A percentile compares a stretch with the other conserved stretches of the same genome.
phyloP scores from a whole-genome alignment of 2,888 invertebrate genomes.

The Scaptomyza tumidula region DNA sequence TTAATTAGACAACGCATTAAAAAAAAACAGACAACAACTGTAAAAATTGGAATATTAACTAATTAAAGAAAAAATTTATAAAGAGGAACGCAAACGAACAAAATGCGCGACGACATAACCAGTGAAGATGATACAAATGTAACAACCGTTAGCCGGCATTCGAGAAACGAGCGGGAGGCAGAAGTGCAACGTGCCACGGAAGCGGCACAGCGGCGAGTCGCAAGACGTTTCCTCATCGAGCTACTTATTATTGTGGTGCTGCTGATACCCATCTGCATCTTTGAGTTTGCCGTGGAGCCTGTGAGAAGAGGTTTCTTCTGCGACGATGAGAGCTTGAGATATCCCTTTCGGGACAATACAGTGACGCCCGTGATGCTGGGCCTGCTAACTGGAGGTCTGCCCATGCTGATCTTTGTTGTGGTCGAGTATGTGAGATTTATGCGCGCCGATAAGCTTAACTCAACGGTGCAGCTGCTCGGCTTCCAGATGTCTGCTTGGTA shows the following conservation, averaged over 20 bases:
- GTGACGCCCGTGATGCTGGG: conserved; percentile 66
- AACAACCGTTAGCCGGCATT: neutral
- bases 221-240: conserved; percentile 66
- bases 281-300: conserved; percentile 75
- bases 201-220: conserved; percentile 45
- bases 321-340: conserved; percentile 75
- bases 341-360: conserved; percentile 75
- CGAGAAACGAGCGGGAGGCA: neutral
- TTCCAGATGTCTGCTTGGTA: conserved; percentile 63
- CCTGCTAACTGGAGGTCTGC: conserved; percentile 53
- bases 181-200: conserved; percentile 10
- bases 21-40: conserved; percentile 28
- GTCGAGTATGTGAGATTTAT: conserved; percentile 69
- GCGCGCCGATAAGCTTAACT: conserved; percentile 43
- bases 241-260: conserved; percentile 68
- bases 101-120: conserved; percentile 58
- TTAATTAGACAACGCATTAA: conserved; percentile 49
- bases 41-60: conserved; percentile 70
- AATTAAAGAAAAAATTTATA: conserved; percentile 47
- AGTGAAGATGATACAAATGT: conserved; percentile 44
- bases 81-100: conserved; percentile 7
- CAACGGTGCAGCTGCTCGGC: conserved; percentile 54
- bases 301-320: conserved; percentile 79
- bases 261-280: conserved; percentile 69
- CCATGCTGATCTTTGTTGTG: conserved; percentile 53